Evolutionary conservation across 2,797 vertebrate genomes (phyloP).

Genomic region (Anas bernieri): DNA sequence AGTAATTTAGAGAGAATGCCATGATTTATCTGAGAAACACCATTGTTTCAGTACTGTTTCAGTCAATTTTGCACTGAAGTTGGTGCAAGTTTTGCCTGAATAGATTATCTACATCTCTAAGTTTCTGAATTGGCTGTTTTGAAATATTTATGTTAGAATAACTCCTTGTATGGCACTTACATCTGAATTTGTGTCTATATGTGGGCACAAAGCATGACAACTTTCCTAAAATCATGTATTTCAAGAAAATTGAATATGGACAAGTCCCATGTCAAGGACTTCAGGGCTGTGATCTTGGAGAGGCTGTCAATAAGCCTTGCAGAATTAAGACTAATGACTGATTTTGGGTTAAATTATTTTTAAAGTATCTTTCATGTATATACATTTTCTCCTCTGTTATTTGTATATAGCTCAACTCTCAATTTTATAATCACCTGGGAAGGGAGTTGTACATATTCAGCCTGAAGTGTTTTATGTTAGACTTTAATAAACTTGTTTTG

Average conservation of each 20-base stretch:
- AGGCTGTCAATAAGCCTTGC: slow-evolving; percentile 18
- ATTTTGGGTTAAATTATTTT: slow-evolving; percentile 66
- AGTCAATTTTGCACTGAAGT: not conserved
- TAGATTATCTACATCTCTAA: not conserved
- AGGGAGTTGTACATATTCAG: slow-evolving; percentile 67
- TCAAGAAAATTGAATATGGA: not conserved
- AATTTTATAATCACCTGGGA: slow-evolving; percentile 61
- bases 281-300: not conserved
- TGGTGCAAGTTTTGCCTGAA: not conserved
- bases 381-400: slow-evolving; percentile 39
- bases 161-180: not conserved
- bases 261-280: not conserved
- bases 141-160: not conserved
- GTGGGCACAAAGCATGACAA: not conserved
- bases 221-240: not conserved
- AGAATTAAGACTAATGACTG: slow-evolving; percentile 20
- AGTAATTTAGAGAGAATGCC: not conserved
- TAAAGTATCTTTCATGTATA: slow-evolving; percentile 56
- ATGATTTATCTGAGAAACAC: not conserved
- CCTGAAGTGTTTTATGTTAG: slow-evolving; percentile 69
- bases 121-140: not conserved
- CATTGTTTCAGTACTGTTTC: not conserved
- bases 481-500: slow-evolving; percentile 76
- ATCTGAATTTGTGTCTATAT: not conserved
- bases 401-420: slow-evolving; percentile 66